Evolutionary conservation across 2,113 vertebrate genomes (phyloP).

Genomic region (Bubalus kerabau): DNA sequence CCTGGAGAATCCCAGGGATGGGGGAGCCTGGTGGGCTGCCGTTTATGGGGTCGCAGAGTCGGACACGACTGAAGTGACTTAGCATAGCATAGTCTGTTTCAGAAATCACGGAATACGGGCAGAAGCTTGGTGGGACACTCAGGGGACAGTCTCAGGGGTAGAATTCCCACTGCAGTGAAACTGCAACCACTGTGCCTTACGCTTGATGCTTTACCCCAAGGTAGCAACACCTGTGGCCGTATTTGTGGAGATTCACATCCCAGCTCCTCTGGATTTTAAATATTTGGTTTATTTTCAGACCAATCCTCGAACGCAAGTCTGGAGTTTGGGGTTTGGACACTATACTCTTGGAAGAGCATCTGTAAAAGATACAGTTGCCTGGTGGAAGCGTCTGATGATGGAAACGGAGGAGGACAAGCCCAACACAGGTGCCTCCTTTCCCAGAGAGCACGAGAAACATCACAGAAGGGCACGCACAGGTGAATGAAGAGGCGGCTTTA

Average conservation of each 20-base stretch:
- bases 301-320: fast-evolving
- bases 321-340: background rate
- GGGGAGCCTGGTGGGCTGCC: no score
- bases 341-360: background rate
- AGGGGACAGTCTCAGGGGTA: fast-evolving
- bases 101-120: fast-evolving
- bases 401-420: background rate
- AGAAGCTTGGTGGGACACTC: background rate
- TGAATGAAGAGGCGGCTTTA: no score
- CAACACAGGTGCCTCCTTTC: background rate
- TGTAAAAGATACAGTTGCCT: background rate
- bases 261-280: background rate
- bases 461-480: fast-evolving
- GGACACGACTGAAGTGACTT: no score
- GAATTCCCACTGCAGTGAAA: fast-evolving
- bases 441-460: fast-evolving
- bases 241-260: fast-evolving
- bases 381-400: background rate
- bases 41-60: no score
- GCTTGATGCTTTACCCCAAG: no score
- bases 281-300: background rate
- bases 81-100: background rate
- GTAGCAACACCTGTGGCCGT: fast-evolving
- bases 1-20: no score
- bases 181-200: fast-evolving